Base-by-base conservation (phyloP, 1,140 invertebrate genomes). In the Nebria ingens region DNA sequence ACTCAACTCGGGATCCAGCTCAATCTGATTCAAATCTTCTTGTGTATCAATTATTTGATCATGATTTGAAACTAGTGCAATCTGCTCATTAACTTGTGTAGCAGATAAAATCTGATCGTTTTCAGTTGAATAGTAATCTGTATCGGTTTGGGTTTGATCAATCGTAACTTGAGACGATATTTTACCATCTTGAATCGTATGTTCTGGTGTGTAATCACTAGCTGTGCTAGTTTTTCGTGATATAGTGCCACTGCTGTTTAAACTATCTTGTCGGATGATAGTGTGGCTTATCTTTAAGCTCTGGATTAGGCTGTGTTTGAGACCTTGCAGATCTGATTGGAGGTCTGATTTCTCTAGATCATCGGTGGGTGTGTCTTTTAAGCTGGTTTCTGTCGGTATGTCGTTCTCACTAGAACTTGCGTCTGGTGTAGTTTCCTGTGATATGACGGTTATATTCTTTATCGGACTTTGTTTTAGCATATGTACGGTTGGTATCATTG, bases 191-290 rank as follows among this genome's bases (percentile, higher is more conserved):
- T 61, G 59, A 19, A 71, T 68, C 45, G 74, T 76, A 45, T 71
- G 72, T 54, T 77, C 76, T 1, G 76, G 75, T 53, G 76, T 76
- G 52, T 75, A 76, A 55, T 77, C 76, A 52, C 74, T 75, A 59
- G 75, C 73, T 2, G 76, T 77, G 58, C 74, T 76, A 1, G 76
- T 77, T 61, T 77, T 77, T 12, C 76, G 65, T 1, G 76, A 77
- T 12, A 71, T 71, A 1, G 74, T 74, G 15, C 69, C 73, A 13
- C 73, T 76, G 17, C 69, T 73, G 22, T 74, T 71, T 2, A 73
- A 64, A 56, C 74, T 75, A 42, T 76, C 73, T 34, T 73, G 65
- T 56, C 67, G 68, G 3, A 60, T 59, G 3, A 69, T 56, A 53
- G 65, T 65, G 19, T 66, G 64, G 40, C 57, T 62, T 22, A 70